Percentiles rank a stretch among this genome's conserved stretches.
phyloP scores from a whole-genome alignment of 2,888 invertebrate species.

The Lepeophtheirus nordmannii region DNA sequence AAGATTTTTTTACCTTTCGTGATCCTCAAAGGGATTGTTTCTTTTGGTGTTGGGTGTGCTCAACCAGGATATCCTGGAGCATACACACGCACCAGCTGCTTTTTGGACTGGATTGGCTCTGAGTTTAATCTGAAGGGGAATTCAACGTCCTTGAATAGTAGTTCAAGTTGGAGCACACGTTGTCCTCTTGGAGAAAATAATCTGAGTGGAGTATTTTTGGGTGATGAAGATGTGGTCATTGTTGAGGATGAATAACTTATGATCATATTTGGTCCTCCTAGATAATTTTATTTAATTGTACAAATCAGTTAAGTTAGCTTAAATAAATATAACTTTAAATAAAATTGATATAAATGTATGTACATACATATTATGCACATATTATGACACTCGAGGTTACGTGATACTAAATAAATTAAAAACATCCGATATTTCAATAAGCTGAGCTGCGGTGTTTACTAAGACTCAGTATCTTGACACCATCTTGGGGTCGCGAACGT shows the following conservation, averaged over 20 bases:
- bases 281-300: background rate
- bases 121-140: background rate
- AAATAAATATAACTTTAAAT: too few relatives aligned
- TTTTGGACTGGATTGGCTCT: constrained; percentile 14
- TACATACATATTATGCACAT: too few relatives aligned
- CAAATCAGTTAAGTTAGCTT: too few relatives aligned
- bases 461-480: too few relatives aligned
- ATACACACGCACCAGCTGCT: constrained; percentile 22
- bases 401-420: too few relatives aligned
- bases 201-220: background rate
- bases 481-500: too few relatives aligned
- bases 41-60: constrained; percentile 23
- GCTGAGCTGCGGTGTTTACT: too few relatives aligned
- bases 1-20: too few relatives aligned
- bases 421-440: too few relatives aligned
- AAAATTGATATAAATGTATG: too few relatives aligned
- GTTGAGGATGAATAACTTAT: background rate
- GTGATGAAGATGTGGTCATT: background rate
- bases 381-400: too few relatives aligned
- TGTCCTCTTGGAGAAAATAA: background rate
- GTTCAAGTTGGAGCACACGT: constrained; percentile 11
- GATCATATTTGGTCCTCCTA: background rate
- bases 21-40: constrained; percentile 15
- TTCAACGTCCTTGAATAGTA: background rate
- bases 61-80: constrained; percentile 18